Evolutionary conservation across 1,140 invertebrate species (phyloP), one percentile per base, ranked within the genome.

Genomic region (Drosophila carrolli): DNA sequence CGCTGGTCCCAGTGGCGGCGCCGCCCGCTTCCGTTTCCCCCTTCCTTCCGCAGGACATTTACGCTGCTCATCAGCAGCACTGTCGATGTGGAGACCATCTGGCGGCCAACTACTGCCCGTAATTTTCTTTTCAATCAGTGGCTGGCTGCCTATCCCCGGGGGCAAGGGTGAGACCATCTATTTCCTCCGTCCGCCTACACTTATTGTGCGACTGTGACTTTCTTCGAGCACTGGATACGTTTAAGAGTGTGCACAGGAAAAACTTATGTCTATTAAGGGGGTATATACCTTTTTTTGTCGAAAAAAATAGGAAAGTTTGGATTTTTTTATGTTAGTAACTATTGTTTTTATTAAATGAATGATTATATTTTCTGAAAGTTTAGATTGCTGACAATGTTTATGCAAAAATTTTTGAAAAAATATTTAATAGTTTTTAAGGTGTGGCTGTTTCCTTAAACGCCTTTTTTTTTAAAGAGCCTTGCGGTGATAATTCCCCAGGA

Each of bases 121-220:
- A 83, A 89, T 82, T 89, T 82, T 77, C 76, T 89, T 89, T 88
- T 88, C 83, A 88, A 88, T 88, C 83, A 89, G 79, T 89, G 72
- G 63, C 75, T 60, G 60, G 67, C 75, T 71, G 82, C 74, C 78
- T 85, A 78, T 81, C 43, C 73, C 58, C 54, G 46, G 54, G 55
- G 38, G 27, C 61, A 50, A 46, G 27, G 46, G 38, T 37, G 47
- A 54, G 55, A 14, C 58, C 5, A 67, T 40, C 38, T 41, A 8
- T 19, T 51, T 47, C 40, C 46, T 47, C 37, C 41, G 23, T 9
- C 16, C 44, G 14, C 35, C 37, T 41, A 44, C 43, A 23, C 54
- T 60, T 37, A 40, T 85, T 85, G 81, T 71, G 60, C 46, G 62
- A 46, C 60, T 58, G 37, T 10, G 61, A 59, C 54, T 46, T 59